Base-by-base conservation (phyloP, 2,797 vertebrate species). In the Esox lucius region DNA sequence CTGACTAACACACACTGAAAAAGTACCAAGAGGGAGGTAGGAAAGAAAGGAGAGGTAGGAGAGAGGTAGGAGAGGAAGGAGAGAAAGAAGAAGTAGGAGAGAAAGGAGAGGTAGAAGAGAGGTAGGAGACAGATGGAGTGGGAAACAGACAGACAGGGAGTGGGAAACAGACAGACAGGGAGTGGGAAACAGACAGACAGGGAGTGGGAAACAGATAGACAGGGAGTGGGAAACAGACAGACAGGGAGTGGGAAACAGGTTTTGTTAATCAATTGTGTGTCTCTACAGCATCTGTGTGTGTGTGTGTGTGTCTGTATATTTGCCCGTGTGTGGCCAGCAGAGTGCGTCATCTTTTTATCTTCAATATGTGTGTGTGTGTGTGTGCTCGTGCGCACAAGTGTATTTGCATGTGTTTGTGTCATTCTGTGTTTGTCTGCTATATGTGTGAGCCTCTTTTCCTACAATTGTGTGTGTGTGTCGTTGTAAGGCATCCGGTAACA, bases 341-440 rank as follows among this genome's bases (percentile, higher is more conserved):
- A 46, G 42, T 46, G 42, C 42, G 42, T 46, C 42, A 9, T 46
- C 42, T 4, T 46, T 46, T 46, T 56, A 19, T 19, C 6, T n/a
- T n/a, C 53, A 2, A 61, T 16, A 8, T 67, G 13, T 66, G 33
- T 31, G 22, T 48, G 35, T 71, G 42, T 74, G 71, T 70, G 59
- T 24, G n/a, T 62, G 16, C 19, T 46, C 68, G 65, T 75, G 65
- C 66, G 74, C 73, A 72, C 76, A 75, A 78, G 35, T 75, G 61
- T 77, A 67, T 42, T 74, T 79, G 28, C 13, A 28, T 22, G 31
- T 75, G 62, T 82, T 19, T 28, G 64, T 66, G 46, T 78, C 26
- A 66, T 28, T 15, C 5, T 13, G 33, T 28, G 9, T 35, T 62
- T 72, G 22, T 73, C 9, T 65, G 42, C 24, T 73, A 42, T 33